Conservation (phyloP, 2,113 vertebrate species). For the Phalacrocorax carbo region DNA sequence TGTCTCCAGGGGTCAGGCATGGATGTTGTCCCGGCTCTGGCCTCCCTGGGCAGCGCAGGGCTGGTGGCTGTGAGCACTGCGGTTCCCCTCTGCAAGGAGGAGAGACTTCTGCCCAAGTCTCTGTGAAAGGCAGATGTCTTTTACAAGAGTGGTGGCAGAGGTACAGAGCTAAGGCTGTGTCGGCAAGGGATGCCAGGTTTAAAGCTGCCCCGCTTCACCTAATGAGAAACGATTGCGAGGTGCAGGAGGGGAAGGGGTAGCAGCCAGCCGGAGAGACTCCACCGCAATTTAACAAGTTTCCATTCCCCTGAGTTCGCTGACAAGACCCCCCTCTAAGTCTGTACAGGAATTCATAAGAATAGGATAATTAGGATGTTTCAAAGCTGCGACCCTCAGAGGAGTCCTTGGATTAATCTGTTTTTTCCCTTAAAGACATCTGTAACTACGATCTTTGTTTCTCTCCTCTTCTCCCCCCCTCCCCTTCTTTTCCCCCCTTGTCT, state of each 20-base stretch:
- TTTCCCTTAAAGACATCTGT: slow-evolving; percentile 71
- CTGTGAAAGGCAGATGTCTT: too few relatives aligned
- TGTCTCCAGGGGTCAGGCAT: neutral
- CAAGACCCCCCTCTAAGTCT: slow-evolving; percentile 60
- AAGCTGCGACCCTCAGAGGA: slow-evolving; percentile 67
- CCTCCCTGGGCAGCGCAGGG: neutral
- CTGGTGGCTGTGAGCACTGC: neutral
- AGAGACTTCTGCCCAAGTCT: neutral
- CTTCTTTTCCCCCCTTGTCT: slow-evolving; percentile 72
- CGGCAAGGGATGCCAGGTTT: neutral
- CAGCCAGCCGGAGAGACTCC: slow-evolving; percentile 29
- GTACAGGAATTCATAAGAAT: slow-evolving; percentile 66
- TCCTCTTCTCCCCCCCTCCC: slow-evolving; percentile 43
- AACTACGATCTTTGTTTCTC: slow-evolving; percentile 77
- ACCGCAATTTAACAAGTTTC: slow-evolving; percentile 58
- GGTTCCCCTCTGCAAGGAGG: fast-evolving
- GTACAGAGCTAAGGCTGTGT: neutral
- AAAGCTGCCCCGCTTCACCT: neutral
- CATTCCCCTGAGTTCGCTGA: slow-evolving; percentile 51
- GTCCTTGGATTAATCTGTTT: slow-evolving; percentile 74
- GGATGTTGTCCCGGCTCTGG: fast-evolving
- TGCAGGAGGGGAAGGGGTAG: slow-evolving; percentile 19
- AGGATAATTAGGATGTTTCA: slow-evolving; percentile 73
- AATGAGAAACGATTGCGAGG: slow-evolving; percentile 1
- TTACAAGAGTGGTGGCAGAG: neutral